Conservation (phyloP, 2,797 vertebrate genomes). For the Austrolebias charrua region DNA sequence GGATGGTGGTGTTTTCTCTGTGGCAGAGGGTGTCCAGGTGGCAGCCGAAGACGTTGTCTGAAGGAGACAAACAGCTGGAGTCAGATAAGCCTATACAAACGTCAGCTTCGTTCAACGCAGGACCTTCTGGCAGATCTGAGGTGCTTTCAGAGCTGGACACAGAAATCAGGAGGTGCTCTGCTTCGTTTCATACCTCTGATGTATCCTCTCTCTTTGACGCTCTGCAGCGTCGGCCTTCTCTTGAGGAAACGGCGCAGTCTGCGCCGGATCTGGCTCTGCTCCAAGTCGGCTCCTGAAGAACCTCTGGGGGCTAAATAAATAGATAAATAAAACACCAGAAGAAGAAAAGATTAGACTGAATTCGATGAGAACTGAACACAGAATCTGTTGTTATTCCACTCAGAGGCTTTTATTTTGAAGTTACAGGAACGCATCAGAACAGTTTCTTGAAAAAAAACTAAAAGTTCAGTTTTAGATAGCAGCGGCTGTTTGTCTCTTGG, state of each 20-base stretch:
- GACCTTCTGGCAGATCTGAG: too few relatives aligned
- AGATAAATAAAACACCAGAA: background rate
- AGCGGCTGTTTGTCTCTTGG: too few relatives aligned
- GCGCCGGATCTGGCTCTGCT: constrained; percentile 64
- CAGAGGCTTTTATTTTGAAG: constrained; percentile 11
- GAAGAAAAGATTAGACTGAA: background rate
- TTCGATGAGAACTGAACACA: too few relatives aligned
- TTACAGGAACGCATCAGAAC: too few relatives aligned
- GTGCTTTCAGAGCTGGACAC: background rate
- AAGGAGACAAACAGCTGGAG: background rate
- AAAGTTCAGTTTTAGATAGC: too few relatives aligned
- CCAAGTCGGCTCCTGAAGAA: constrained; percentile 56
- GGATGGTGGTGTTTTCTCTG: constrained; percentile 81
- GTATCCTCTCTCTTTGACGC: constrained; percentile 87
- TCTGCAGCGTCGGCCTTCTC: constrained; percentile 85
- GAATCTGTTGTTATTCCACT: too few relatives aligned
- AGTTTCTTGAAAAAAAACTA: too few relatives aligned
- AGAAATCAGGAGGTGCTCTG: background rate
- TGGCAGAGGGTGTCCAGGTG: constrained; percentile 84
- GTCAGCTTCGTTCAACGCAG: too few relatives aligned
- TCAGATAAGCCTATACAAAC: too few relatives aligned
- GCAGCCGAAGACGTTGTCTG: constrained; percentile 94
- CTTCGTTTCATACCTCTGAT: constrained; percentile 76
- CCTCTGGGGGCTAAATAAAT: constrained; percentile 37
- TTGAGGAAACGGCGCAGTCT: constrained; percentile 86